A percentile compares a stretch with the other conserved stretches of the same genome.
phyloP scores from a whole-genome alignment of 2,888 invertebrate genomes.

The Trissoscelio sp. region DNA sequence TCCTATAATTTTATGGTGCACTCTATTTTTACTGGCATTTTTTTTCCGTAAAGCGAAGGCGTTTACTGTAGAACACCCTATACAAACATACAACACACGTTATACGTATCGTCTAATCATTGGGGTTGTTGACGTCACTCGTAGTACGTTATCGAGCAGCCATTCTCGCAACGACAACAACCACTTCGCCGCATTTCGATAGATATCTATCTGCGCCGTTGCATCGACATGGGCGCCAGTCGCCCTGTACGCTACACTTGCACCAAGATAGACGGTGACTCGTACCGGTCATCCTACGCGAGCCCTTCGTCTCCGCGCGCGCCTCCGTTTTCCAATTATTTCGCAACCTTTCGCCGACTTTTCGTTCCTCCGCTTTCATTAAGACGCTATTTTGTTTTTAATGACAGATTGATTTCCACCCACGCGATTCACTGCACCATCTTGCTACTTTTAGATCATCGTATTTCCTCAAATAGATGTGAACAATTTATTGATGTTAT shows the following conservation, averaged over 20 bases:
- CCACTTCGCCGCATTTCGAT: constrained; percentile 58
- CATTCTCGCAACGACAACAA: constrained; percentile 56
- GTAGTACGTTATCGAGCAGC: constrained; percentile 63
- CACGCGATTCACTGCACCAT: not conserved
- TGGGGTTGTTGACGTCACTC: constrained; percentile 64
- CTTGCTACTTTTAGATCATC: not conserved
- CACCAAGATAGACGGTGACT: constrained; percentile 38
- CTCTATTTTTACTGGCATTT: too few species aligned
- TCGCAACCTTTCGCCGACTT: constrained; percentile 27
- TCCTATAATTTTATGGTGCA: too few species aligned
- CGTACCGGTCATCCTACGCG: constrained; percentile 43
- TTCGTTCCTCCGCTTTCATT: constrained; percentile 2
- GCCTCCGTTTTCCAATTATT: constrained; percentile 43
- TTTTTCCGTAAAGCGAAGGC: not conserved
- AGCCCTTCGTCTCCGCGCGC: constrained; percentile 5
- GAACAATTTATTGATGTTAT: not conserved
- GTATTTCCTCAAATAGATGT: not conserved
- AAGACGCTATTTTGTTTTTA: constrained; percentile 16
- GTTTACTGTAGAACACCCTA: constrained; percentile 16
- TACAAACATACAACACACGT: constrained; percentile 4
- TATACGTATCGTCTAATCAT: constrained; percentile 50
- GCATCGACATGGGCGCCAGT: constrained; percentile 52
- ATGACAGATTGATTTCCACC: constrained; percentile 19
- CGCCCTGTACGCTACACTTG: constrained; percentile 23
- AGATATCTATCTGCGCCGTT: constrained; percentile 45